Percentiles rank a stretch among this genome's conserved stretches.
Conservation (phyloP, 2,113 vertebrate species). For the Planiliza haematocheilus region DNA sequence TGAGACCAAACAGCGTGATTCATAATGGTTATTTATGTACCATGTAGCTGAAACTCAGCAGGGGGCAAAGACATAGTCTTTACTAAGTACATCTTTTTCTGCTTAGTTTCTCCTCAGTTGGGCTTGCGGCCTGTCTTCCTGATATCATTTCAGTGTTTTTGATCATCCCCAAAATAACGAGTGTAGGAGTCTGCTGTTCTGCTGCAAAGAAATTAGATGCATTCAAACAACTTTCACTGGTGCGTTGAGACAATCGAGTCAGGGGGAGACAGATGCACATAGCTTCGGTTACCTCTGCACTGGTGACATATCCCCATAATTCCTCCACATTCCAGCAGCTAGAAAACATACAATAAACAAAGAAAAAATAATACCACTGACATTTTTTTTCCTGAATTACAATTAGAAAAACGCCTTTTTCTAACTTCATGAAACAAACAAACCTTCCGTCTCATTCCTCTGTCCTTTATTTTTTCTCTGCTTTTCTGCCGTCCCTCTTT, state of each 20-base stretch:
- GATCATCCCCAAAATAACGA: slow-evolving; percentile 73
- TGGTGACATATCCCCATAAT: slow-evolving; percentile 25
- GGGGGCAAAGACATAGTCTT: slow-evolving; percentile 75
- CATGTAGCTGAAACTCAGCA: slow-evolving; percentile 73
- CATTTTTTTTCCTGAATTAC: slow-evolving; percentile 26
- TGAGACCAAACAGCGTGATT: slow-evolving; percentile 81
- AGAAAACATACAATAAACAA: slow-evolving; percentile 27
- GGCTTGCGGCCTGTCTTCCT: slow-evolving; percentile 40
- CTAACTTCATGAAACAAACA: background rate
- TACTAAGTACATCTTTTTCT: slow-evolving; percentile 74
- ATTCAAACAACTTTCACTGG: slow-evolving; percentile 51
- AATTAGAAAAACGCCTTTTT: background rate
- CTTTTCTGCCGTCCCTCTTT: slow-evolving; percentile 29
- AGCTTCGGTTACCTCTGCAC: slow-evolving; percentile 49
- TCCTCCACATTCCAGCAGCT: slow-evolving; percentile 19
- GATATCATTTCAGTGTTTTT: slow-evolving; percentile 60
- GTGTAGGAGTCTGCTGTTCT: slow-evolving; percentile 55
- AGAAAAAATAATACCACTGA: background rate
- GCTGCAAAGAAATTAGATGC: slow-evolving; percentile 45
- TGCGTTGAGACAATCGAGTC: background rate
- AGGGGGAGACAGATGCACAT: slow-evolving; percentile 4
- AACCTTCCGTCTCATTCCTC: slow-evolving; percentile 28
- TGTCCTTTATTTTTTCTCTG: slow-evolving; percentile 40
- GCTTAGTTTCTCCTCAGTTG: slow-evolving; percentile 61
- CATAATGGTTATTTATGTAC: slow-evolving; percentile 83